Base-by-base conservation (phyloP, 2,113 vertebrate species). In the Arothron firmamentum region DNA sequence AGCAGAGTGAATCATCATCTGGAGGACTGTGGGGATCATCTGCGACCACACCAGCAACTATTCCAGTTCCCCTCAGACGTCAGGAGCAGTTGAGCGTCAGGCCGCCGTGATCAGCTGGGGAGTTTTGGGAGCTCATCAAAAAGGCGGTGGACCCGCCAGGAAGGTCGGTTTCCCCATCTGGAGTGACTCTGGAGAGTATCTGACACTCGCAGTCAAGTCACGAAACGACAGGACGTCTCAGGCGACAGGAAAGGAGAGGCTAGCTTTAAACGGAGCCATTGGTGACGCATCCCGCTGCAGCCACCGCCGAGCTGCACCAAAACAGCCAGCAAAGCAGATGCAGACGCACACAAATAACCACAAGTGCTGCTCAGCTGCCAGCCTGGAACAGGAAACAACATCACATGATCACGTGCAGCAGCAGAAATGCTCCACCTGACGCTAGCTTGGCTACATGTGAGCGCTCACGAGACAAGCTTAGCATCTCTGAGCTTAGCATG, bases 1-100 rank as follows among this genome's bases (percentile, higher is more conserved):
- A 80, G 70, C 59, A 65, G 66, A 80, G 67, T 69, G 70, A 70
- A 75, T 70, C 83, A 81, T 87, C 85, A 85, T 79, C 74, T 73
- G 67, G 71, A 65, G 42, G 72, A 82, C 71, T 78, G 83, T 52
- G 59, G 78, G 59, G 80, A 59, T 31, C 28, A 70, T 82, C 59
- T 75, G 55, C 80, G 76, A 72, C 60, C 72, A 62, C 70, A 77
- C 58, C 69, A 50, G 56, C 65, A 58, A 59, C 42, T 67, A 51
- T 10, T 19, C 47, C 1, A 52, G 56, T 61, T 72, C 67, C 77
- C 42, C 64, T 70, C 46, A 50, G 45, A 75, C 47, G 71, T 83
- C 68, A 70, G 52, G 63, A 70, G 49, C 21, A 70, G 52, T 67
- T 64, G 25, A 56, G 48, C 15, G 34, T 71, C 16, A 42, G 64